Conservation (phyloP, 2,797 vertebrate genomes). For the Silurus lanzhouensis region DNA sequence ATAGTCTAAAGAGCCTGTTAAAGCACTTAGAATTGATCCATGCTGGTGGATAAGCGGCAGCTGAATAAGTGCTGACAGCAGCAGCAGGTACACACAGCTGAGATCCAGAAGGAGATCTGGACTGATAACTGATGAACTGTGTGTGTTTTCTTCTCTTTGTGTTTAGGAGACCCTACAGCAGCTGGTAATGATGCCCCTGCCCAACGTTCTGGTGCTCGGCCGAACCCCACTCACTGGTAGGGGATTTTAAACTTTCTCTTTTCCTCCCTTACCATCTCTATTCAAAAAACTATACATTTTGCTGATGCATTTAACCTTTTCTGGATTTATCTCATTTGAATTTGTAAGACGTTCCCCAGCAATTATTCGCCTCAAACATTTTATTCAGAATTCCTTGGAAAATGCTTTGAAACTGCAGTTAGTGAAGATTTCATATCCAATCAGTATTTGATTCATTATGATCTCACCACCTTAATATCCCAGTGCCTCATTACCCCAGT, state of each 20-base stretch:
- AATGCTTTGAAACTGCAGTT: not conserved
- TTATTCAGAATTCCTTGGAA: not conserved
- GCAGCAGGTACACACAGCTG: conserved; percentile 33
- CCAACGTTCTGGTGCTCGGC: conserved; percentile 91
- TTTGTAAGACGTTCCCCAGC: not conserved
- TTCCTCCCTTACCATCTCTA: not conserved
- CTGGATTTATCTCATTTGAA: not conserved
- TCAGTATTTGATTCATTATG: not conserved
- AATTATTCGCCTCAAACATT: not conserved
- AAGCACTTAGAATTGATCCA: conserved; percentile 40
- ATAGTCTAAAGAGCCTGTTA: conserved; percentile 13
- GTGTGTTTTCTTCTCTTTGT: conserved; percentile 25
- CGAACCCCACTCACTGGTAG: conserved; percentile 91
- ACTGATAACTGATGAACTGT: conserved; percentile 8
- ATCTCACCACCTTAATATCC: not conserved
- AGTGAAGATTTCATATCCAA: not conserved
- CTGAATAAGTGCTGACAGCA: conserved; percentile 40
- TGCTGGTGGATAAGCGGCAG: conserved; percentile 19
- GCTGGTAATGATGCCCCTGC: conserved; percentile 96
- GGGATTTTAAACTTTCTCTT: conserved; percentile 55
- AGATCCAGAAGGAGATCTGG: not conserved
- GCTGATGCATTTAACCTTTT: not conserved
- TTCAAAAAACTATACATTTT: not conserved
- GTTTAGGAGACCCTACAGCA: conserved; percentile 91
- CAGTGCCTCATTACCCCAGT: not conserved